Evolutionary conservation across 2,113 vertebrate genomes (phyloP).

Genomic region (Dicentrarchus labrax): DNA sequence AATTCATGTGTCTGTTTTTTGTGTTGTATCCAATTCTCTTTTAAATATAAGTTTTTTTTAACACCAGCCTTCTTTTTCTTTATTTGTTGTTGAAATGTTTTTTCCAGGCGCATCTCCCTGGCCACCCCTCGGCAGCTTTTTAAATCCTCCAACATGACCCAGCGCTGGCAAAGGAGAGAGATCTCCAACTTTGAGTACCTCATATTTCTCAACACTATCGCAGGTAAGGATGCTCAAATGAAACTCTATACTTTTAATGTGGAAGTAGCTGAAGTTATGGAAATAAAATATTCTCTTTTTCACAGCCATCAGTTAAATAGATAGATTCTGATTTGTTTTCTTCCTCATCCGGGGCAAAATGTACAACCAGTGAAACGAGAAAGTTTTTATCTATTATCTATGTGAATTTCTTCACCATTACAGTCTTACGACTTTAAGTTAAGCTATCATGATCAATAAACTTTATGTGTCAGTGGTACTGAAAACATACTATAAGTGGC

Average conservation of each 20-base stretch:
- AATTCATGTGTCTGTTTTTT: neutral
- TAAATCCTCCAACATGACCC: conserved; percentile 99
- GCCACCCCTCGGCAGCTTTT: conserved; percentile 97
- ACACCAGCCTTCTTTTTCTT: neutral
- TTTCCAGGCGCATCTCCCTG: conserved; percentile 93
- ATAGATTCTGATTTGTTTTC: conserved; percentile 73
- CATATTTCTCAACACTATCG: conserved; percentile 99
- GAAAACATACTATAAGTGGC: conserved; percentile 51
- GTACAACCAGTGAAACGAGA: conserved; percentile 29
- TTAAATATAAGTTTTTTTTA: neutral
- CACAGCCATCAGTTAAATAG: conserved; percentile 56
- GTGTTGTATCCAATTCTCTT: neutral
- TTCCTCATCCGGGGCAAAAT: neutral
- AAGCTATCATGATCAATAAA: conserved; percentile 67
- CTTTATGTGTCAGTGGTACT: conserved; percentile 50
- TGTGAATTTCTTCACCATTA: conserved; percentile 56
- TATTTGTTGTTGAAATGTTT: conserved; percentile 4
- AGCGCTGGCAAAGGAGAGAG: conserved; percentile 98
- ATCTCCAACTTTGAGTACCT: conserved; percentile 99
- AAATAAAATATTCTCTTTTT: conserved; percentile 37
- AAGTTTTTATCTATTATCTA: conserved; percentile 59
- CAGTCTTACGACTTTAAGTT: conserved; percentile 47
- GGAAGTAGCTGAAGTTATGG: conserved; percentile 4
- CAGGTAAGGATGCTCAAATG: conserved; percentile 85
- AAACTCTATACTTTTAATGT: conserved; percentile 7